Evolutionary conservation across 2,888 invertebrate species (phyloP).

Genomic region (Hemithea aestivaria): DNA sequence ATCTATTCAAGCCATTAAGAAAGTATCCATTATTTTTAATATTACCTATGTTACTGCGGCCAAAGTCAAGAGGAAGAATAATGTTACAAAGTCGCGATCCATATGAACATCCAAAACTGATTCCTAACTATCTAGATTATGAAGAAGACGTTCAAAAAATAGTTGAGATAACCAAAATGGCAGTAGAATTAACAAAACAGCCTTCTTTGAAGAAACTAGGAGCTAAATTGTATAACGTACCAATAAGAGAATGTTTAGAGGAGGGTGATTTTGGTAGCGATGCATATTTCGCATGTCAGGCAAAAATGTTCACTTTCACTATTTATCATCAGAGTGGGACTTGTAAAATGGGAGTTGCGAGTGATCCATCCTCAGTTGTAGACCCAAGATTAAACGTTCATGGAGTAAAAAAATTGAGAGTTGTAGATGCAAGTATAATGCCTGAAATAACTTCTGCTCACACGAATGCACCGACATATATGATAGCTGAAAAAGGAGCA

Average conservation of each 20-base stretch:
- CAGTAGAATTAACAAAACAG: too few relatives aligned
- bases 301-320: constrained; percentile 81
- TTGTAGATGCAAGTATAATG: constrained; percentile 89
- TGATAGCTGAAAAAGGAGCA: constrained; percentile 89
- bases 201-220: too few relatives aligned
- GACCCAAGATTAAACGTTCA: constrained; percentile 81
- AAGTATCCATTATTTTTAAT: too few relatives aligned
- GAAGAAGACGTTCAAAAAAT: constrained; percentile 81
- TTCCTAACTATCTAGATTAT: constrained; percentile 87
- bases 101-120: constrained; percentile 82
- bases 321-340: constrained; percentile 84
- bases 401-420: constrained; percentile 83
- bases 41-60: constrained; percentile 85
- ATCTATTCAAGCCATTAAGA: too few relatives aligned
- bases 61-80: constrained; percentile 83
- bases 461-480: constrained; percentile 86
- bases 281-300: constrained; percentile 83
- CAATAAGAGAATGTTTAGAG: constrained; percentile 79
- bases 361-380: constrained; percentile 81
- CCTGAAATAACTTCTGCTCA: constrained; percentile 87
- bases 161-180: constrained; percentile 80
- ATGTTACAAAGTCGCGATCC: constrained; percentile 84
- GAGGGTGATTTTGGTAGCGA: constrained; percentile 79
- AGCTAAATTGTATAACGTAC: too few relatives aligned
- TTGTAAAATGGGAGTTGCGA: constrained; percentile 81